Conservation (phyloP, 2,888 invertebrate species). For the Scaptodrosophila latifasciaeformis region DNA sequence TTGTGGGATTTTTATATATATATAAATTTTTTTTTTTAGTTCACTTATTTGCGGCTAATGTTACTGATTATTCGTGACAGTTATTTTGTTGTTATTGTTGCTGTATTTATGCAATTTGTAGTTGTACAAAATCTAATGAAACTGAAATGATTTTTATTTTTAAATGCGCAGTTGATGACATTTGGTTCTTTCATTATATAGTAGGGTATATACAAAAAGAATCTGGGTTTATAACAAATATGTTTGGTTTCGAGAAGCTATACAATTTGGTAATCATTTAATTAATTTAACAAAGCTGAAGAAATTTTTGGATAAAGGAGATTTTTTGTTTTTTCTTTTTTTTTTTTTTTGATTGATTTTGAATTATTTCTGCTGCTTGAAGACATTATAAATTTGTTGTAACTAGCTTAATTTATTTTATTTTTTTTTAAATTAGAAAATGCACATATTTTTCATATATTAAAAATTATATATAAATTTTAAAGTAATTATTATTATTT, state of each 20-base stretch:
- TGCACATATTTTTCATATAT: constrained; percentile 26
- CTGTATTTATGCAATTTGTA: constrained; percentile 18
- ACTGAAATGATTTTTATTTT: no score
- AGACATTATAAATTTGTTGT: constrained; percentile 40
- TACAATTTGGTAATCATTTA: constrained; percentile 27
- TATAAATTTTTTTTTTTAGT: constrained; percentile 35
- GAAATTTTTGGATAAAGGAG: constrained; percentile 27
- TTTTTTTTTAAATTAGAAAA: constrained; percentile 29
- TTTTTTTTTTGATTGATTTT: constrained; percentile 8
- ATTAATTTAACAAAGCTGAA: constrained; percentile 30
- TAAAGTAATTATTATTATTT: constrained; percentile 35
- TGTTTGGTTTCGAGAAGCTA: constrained; percentile 25
- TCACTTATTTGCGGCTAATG: constrained; percentile 52
- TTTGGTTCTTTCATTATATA: constrained; percentile 28
- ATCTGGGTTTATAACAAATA: no score
- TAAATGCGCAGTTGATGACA: constrained; percentile 14
- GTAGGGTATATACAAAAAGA: constrained; percentile 29
- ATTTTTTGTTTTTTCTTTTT: constrained; percentile 16
- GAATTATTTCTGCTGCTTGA: constrained; percentile 31
- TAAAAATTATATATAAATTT: constrained; percentile 39
- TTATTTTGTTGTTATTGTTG: constrained; percentile 21
- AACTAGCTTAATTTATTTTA: constrained; percentile 33
- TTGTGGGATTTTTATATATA: constrained; percentile 26
- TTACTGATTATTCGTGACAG: constrained; percentile 52
- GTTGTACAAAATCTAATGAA: constrained; percentile 56